A percentile compares a stretch with the other conserved stretches of the same genome.
These are phyloP conservation scores for Deilephila elpenor DNA, from an alignment of 2,888 invertebrate genomes.

Conservation along the genomic window DNA sequence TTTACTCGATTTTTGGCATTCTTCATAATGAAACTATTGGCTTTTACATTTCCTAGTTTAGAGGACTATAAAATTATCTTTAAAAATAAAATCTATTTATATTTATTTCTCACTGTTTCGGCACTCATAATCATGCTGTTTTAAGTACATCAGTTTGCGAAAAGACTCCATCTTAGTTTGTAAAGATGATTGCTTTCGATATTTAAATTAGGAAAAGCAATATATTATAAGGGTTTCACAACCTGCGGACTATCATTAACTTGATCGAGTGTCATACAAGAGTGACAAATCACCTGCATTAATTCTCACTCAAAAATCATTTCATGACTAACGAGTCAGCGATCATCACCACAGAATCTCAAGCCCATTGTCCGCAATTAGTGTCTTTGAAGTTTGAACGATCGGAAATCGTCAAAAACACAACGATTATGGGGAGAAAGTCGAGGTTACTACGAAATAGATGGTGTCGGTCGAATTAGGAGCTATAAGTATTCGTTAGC, in stretches of 20 bases:
- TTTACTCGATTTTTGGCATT: no score
- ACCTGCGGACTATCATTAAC: background rate
- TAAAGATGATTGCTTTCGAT: no score
- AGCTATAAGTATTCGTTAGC: constrained; percentile 50
- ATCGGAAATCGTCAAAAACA: constrained; percentile 1
- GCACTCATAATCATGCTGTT: no score
- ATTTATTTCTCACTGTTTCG: no score
- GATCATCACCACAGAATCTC: background rate
- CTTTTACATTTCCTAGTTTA: no score
- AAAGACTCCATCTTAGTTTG: no score
- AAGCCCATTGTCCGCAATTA: background rate
- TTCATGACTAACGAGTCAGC: background rate
- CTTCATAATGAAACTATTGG: no score
- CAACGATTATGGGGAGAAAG: constrained; percentile 38
- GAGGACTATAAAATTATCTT: no score
- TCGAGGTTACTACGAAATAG: constrained; percentile 38
- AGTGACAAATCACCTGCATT: background rate
- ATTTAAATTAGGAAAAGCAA: background rate
- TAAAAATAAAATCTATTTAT: no score
- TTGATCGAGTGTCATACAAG: background rate
- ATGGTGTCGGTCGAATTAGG: constrained; percentile 39
- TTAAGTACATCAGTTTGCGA: no score
- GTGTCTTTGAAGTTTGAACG: background rate
- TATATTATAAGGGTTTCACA: background rate
- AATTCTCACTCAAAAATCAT: background rate